Conservation (phyloP, 2,888 invertebrate species). For the Cantharis flavilabris region DNA sequence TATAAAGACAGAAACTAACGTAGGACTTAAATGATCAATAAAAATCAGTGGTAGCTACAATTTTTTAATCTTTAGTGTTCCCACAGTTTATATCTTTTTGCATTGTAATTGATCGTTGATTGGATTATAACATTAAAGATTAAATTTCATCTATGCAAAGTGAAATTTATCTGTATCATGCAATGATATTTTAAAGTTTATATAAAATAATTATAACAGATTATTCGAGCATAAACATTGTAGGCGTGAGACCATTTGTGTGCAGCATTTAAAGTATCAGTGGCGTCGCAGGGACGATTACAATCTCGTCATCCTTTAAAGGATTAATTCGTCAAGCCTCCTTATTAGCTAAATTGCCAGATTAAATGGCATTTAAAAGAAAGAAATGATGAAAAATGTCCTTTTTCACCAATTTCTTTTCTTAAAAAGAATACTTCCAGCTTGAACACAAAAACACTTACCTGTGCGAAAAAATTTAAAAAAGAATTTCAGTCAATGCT, state of each 20-base stretch:
- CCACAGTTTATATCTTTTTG: neutral
- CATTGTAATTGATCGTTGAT: neutral
- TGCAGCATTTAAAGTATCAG: constrained; percentile 14
- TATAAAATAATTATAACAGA: constrained; percentile 11
- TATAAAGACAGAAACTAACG: too few species aligned
- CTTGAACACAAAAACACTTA: neutral
- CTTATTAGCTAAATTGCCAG: constrained; percentile 19
- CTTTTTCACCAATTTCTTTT: constrained; percentile 1
- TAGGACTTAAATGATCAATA: neutral
- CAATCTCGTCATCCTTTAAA: constrained; percentile 16
- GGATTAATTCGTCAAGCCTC: constrained; percentile 17
- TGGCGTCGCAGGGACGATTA: constrained; percentile 14
- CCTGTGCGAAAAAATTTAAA: neutral
- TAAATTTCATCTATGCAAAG: neutral
- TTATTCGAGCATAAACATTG: constrained; percentile 17
- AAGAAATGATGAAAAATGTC: constrained; percentile 16
- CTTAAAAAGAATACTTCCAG: neutral
- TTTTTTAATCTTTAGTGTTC: neutral
- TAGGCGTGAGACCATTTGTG: constrained; percentile 12
- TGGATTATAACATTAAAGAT: neutral
- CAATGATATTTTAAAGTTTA: constrained; percentile 6
- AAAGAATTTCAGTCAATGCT: neutral
- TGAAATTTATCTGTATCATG: neutral
- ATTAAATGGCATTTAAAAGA: constrained; percentile 13
- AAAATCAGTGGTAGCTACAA: neutral